Percentiles rank a stretch among this genome's conserved stretches.
Evolutionary conservation across 2,113 vertebrate genomes (phyloP).

Genomic region (Thalassarche chlororhynchos): DNA sequence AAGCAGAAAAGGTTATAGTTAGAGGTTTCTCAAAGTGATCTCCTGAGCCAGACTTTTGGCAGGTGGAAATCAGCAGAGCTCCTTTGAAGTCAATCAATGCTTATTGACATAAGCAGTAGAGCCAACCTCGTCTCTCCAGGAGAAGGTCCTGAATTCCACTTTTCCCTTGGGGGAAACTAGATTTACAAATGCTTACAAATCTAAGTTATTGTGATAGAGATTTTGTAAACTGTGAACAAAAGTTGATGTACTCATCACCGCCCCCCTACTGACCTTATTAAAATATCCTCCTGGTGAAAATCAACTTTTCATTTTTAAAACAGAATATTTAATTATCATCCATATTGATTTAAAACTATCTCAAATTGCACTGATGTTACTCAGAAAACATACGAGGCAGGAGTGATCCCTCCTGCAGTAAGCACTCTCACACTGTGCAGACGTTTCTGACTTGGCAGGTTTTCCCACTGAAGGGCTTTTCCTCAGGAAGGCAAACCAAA

Average conservation of each 20-base stretch:
- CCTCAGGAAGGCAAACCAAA: not conserved
- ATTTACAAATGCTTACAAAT: constrained; percentile 4
- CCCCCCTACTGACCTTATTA: constrained; percentile 4
- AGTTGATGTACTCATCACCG: not conserved
- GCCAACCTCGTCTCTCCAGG: not conserved
- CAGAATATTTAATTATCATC: constrained; percentile 58
- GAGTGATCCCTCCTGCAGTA: not conserved
- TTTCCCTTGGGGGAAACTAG: not conserved
- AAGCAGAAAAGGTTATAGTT: not conserved
- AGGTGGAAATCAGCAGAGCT: not conserved
- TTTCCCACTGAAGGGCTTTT: not conserved
- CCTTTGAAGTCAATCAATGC: not conserved
- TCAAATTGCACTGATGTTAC: not conserved
- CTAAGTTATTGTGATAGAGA: not conserved
- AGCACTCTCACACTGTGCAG: not conserved
- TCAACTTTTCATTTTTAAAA: constrained; percentile 56
- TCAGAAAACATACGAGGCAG: not conserved
- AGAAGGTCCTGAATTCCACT: not conserved
- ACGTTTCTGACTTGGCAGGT: not conserved
- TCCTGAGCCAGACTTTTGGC: not conserved
- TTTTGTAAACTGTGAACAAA: constrained; percentile 49
- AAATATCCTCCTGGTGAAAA: constrained; percentile 53
- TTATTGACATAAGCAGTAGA: not conserved
- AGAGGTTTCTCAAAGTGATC: not conserved
- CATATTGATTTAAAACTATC: constrained; percentile 52